Conservation (phyloP, 2,113 vertebrate species). For the Spermophilus dauricus region DNA sequence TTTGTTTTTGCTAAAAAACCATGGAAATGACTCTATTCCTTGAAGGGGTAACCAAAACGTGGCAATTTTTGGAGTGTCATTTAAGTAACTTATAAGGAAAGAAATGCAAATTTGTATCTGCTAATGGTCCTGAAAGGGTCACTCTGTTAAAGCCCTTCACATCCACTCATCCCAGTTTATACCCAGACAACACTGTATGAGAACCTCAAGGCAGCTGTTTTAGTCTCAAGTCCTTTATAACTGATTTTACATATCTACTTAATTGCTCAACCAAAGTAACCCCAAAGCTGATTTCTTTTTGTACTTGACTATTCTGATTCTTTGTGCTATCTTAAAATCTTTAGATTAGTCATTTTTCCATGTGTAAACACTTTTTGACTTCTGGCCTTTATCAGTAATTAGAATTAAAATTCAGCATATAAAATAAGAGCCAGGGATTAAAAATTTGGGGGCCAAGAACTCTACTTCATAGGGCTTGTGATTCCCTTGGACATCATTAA, state of each 20-base stretch:
- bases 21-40: not conserved
- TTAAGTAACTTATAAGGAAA: not conserved
- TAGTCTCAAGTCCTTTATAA: slow-evolving; percentile 26
- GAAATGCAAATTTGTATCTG: not conserved
- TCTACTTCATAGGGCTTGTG: not conserved
- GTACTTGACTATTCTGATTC: slow-evolving; percentile 5
- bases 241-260: slow-evolving; percentile 16
- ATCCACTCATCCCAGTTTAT: not conserved
- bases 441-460: not conserved
- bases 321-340: slow-evolving; percentile 38
- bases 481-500: not conserved
- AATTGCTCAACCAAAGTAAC: not conserved
- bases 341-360: slow-evolving; percentile 29
- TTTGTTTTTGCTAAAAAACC: not conserved
- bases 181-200: not conserved
- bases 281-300: not conserved
- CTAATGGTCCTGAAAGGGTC: not conserved
- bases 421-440: slow-evolving; percentile 16
- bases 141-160: not conserved
- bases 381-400: not conserved
- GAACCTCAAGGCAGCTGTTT: not conserved
- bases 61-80: not conserved
- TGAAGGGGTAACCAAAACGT: not conserved
- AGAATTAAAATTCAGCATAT: not conserved
- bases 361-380: not conserved